Base-by-base conservation (phyloP, 2,113 vertebrate species). In the Tapirus terrestris region DNA sequence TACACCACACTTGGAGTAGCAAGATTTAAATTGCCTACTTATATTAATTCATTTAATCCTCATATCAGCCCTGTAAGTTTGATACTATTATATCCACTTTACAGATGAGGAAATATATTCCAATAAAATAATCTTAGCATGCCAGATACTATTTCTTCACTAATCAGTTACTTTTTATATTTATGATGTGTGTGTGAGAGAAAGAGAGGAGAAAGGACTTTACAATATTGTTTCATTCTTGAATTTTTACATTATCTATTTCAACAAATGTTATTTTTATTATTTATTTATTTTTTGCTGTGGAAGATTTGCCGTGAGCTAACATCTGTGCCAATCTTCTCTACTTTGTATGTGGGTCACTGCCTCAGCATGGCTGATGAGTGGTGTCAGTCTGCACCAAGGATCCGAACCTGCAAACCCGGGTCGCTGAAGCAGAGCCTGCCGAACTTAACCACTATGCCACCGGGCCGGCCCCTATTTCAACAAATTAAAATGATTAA, bases 161-260 rank as follows among this genome's bases (percentile, higher is more conserved):
- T 21, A 77, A 2, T 56, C 27, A 56, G 33, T 33, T 72, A 80
- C 33, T 84, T 92, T 77, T 33, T 56, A 23, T 79, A 12, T 87
- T 84, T 53, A 56, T 68, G 60, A 76, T 27, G 0, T 36, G 4
- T 29, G 8, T 20, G 21, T 36, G 23, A 65, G 77, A 3, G 33
- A 53, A 10, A 4, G 25, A 29, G 36, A 63, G 48, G 48, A 36
- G 80, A 86, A 82, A 84, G 75, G 67, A 56, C 25, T 89, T 86
- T 48, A 75, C 70, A 77, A 85, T 91, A 61, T 36, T 61, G 68
- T 90, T 58, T 36, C 17, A 81, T 68, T 89, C 60, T 86, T 51
- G n/a, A 5, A 76, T 81, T 93, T 80, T 82, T 89, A 82, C n/a
- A 86, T 85, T n/a, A 68, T 68, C 18, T 80, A 4, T 89, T 86